These are phyloP conservation scores for Polypterus senegalus DNA, from an alignment of 2,113 vertebrate genomes.

Conservation along the genomic window DNA sequence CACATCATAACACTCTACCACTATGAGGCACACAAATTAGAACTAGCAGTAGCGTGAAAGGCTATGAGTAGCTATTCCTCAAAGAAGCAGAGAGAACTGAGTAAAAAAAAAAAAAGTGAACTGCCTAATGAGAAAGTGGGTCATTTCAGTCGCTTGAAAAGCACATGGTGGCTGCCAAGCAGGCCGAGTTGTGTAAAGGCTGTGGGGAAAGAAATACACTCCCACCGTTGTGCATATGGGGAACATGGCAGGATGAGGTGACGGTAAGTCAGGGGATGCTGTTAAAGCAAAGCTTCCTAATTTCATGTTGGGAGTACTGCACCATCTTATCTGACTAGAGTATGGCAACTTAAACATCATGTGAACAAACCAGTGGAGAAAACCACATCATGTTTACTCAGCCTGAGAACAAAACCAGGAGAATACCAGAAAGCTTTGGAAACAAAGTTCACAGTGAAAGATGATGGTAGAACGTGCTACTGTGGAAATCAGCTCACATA, in stretches of 20 bases:
- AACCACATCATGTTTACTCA: slow-evolving; percentile 7
- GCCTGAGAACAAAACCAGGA: slow-evolving; percentile 12
- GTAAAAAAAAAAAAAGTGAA: slow-evolving; percentile 13
- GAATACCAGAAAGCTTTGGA: slow-evolving; percentile 13
- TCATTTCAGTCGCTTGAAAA: slow-evolving; percentile 13
- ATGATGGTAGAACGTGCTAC: no score
- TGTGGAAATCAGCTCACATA: no score
- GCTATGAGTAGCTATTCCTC: slow-evolving; percentile 7
- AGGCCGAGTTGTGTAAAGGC: slow-evolving; percentile 10
- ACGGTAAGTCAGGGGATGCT: slow-evolving; percentile 7
- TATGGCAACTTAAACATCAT: slow-evolving; percentile 9
- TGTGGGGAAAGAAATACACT: slow-evolving; percentile 9
- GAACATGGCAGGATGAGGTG: slow-evolving; percentile 8
- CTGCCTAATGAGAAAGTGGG: slow-evolving; percentile 11
- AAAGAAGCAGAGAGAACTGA: slow-evolving; percentile 12
- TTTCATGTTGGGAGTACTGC: slow-evolving; percentile 7
- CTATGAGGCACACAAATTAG: slow-evolving; percentile 11
- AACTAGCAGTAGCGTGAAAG: slow-evolving; percentile 3
- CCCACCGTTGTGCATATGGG: slow-evolving; percentile 11
- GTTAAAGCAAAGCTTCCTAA: slow-evolving; percentile 8
- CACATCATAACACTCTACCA: slow-evolving; percentile 8
- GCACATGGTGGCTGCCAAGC: slow-evolving; percentile 11
- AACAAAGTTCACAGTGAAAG: slow-evolving; percentile 4
- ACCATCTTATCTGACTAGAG: slow-evolving; percentile 8
- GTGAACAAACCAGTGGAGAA: slow-evolving; percentile 5